phyloP scores from a whole-genome alignment of 2,888 invertebrate species.

The Timema podura region DNA sequence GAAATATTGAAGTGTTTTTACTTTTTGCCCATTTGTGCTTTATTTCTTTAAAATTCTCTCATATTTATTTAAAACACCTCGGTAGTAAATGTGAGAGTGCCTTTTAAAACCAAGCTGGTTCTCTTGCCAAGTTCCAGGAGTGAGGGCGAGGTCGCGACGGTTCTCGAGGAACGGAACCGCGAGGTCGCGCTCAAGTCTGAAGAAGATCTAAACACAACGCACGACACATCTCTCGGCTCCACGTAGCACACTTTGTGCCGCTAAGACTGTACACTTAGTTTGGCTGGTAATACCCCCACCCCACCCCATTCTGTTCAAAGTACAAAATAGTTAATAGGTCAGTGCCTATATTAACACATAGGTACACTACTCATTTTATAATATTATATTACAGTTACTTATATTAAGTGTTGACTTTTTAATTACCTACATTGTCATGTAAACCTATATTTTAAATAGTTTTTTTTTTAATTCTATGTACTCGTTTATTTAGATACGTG shows the following conservation, averaged over 20 bases:
- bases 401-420: conserved; percentile 17
- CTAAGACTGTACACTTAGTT: conserved; percentile 6
- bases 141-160: no score
- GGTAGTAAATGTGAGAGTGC: no score
- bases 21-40: no score
- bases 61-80: no score
- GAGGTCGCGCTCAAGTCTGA: no score
- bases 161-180: no score
- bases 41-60: no score
- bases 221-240: neutral
- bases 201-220: neutral
- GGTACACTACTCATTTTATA: conserved; percentile 16
- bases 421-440: neutral
- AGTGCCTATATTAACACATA: conserved; percentile 5
- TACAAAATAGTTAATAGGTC: conserved; percentile 13
- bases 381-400: conserved; percentile 10
- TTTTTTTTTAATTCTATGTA: neutral
- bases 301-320: conserved; percentile 2
- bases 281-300: conserved; percentile 13
- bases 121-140: no score
- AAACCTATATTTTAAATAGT: conserved; percentile 13
- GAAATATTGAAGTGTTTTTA: no score
- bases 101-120: no score
- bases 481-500: neutral
- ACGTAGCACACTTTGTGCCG: conserved; percentile 11